Base-by-base conservation (phyloP, 2,888 invertebrate genomes). In the Clostera curtula region DNA sequence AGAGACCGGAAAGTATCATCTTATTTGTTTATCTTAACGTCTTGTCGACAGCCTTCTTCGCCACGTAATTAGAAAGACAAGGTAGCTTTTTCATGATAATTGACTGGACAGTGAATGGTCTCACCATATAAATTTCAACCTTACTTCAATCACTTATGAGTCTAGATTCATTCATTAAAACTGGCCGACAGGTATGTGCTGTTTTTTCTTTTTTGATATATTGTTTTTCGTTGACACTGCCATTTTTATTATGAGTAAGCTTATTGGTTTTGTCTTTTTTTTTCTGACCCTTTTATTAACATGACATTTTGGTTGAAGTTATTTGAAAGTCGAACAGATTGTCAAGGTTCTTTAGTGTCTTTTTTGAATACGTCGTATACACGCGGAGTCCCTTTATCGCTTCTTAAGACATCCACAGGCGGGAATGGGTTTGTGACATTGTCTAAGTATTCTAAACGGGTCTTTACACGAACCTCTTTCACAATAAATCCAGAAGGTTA, bases 21-120 rank as follows among this genome's bases (percentile, higher is more conserved):
- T 74, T 71, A 74, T 76, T 76, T 74, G 73, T 77, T 80, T 79
- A 79, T 80, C 79, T 77, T 63, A 19, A 38, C 55, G 55, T 55
- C 59, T 59, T 68, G 75, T 71, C 69, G 70, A 70, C 74, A 67
- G 68, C 52, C 60, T 53, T 61, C 74, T 66, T 75, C 74, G 61
- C 66, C 57, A 66, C 57, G 64, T 75, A 75, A 79, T 79, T 76
- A 76, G 72, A 66, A 61, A 70, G 69, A 76, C 76, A 72, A 66
- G 71, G 57, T 58, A 59, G 54, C 34, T 35, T 66, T 73, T 73
- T 69, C 65, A 62, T 66, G 67, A 68, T 77, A 76, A 77, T 76
- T 72, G 72, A 70, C 58, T 57, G 60, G 59, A 62, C 62, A 53
- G 50, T 34, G 34, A 29, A 32, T 16, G 4, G 1, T 1, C 2